These are phyloP conservation scores for Uropsilus gracilis DNA, from an alignment of 2,113 vertebrate genomes.

Conservation along the genomic window DNA sequence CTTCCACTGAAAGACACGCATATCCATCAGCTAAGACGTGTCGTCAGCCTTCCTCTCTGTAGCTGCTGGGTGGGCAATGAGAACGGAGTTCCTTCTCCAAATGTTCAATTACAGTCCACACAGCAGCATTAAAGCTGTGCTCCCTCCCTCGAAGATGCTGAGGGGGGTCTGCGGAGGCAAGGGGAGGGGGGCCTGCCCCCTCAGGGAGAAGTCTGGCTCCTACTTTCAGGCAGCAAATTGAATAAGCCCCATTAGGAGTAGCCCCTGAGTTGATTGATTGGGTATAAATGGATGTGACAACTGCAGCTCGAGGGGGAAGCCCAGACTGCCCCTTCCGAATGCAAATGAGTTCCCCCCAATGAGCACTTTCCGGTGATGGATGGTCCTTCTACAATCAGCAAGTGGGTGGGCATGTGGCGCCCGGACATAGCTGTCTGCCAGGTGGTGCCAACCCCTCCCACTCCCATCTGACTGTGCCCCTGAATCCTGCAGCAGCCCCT, in stretches of 20 bases:
- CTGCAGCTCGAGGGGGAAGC: not conserved
- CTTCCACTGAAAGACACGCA: not conserved
- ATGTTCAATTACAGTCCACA: not conserved
- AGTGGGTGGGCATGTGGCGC: not conserved
- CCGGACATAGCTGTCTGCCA: not conserved
- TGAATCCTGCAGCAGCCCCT: not conserved
- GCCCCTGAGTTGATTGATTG: constrained; percentile 42
- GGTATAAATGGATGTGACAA: constrained; percentile 28
- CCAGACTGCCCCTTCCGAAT: not conserved
- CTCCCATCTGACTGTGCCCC: not conserved
- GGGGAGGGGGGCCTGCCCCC: not conserved
- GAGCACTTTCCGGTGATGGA: constrained; percentile 17
- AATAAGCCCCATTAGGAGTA: not conserved
- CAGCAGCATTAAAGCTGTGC: not conserved
- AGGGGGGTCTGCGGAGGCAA: not conserved
- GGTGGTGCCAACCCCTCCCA: not conserved
- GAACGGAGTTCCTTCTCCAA: not conserved
- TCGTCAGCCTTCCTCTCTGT: not conserved
- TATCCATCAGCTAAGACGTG: not conserved
- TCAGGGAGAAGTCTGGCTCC: not conserved
- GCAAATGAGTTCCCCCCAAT: not conserved
- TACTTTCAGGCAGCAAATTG: constrained; percentile 38
- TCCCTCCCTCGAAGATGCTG: not conserved
- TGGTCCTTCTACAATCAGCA: constrained; percentile 32
- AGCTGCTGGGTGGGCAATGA: not conserved